These are phyloP conservation scores for Cotesia glomerata DNA, from an alignment of 1,140 invertebrate genomes.

Conservation along the genomic window DNA sequence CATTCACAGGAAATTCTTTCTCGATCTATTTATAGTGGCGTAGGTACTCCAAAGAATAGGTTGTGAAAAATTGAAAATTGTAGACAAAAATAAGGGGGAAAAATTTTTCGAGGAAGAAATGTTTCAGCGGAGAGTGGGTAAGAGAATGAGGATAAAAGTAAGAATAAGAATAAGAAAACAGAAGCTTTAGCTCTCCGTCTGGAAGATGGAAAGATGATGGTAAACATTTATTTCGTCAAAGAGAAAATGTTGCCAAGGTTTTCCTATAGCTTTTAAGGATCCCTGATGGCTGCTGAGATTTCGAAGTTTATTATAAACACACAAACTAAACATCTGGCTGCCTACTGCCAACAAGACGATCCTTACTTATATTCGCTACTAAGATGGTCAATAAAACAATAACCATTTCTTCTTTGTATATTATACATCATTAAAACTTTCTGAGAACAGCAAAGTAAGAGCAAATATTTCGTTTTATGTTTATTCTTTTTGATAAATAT, in stretches of 20 bases:
- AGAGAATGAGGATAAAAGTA: too few relatives aligned
- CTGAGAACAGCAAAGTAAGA: background rate
- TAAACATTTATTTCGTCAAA: conserved; percentile 11
- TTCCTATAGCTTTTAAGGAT: background rate
- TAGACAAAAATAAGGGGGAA: background rate
- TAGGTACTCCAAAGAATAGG: background rate
- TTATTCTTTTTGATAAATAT: background rate
- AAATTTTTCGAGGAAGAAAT: background rate
- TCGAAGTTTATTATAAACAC: conserved; percentile 29
- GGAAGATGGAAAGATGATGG: background rate
- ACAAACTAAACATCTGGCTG: background rate
- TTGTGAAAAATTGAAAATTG: background rate
- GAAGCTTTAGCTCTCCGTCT: background rate
- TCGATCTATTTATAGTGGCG: background rate
- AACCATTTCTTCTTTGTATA: conserved; percentile 3
- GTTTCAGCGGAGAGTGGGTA: background rate
- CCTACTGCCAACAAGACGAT: background rate
- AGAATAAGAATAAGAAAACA: background rate
- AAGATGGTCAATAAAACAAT: conserved; percentile 24
- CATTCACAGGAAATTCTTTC: conserved; percentile 10
- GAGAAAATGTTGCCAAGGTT: conserved; percentile 9
- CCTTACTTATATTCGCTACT: background rate
- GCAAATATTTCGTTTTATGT: conserved; percentile 3
- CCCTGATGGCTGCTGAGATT: background rate
- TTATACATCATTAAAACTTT: conserved; percentile 28